Evolutionary conservation across 2,797 vertebrate genomes (phyloP).

Genomic region (Etheostoma nigrum): DNA sequence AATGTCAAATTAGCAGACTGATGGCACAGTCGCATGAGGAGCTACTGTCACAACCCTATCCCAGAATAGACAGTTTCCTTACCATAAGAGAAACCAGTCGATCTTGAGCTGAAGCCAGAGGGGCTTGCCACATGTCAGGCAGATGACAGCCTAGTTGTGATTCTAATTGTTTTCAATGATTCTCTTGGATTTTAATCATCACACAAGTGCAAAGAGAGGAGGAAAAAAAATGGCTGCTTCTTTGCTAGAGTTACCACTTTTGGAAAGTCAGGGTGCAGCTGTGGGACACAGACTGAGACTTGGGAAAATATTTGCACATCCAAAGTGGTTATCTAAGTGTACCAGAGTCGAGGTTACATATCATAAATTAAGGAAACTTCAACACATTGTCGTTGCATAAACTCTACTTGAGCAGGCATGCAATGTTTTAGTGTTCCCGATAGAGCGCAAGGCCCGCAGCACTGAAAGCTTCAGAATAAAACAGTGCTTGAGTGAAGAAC

Average conservation of each 20-base stretch:
- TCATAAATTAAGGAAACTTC: conserved; percentile 41
- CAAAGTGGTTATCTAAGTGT: conserved; percentile 48
- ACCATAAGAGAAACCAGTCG: conserved; percentile 60
- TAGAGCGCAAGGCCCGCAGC: conserved; percentile 25
- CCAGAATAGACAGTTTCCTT: conserved; percentile 71
- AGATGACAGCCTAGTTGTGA: conserved; percentile 76
- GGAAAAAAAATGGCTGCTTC: conserved; percentile 37
- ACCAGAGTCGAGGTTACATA: conserved; percentile 29
- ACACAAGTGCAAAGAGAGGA: conserved; percentile 40
- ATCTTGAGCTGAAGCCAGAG: conserved; percentile 55
- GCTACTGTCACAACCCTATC: conserved; percentile 47
- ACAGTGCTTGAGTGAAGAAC: conserved; percentile 2
- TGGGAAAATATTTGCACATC: conserved; percentile 49
- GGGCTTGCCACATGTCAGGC: conserved; percentile 64
- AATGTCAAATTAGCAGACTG: conserved; percentile 44
- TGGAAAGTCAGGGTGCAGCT: conserved; percentile 31
- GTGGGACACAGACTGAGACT: conserved; percentile 28
- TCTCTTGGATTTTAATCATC: conserved; percentile 71
- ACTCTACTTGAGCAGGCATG: conserved; percentile 36
- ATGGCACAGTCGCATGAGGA: conserved; percentile 32
- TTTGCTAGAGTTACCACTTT: conserved; percentile 49
- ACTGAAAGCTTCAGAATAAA: conserved; percentile 22
- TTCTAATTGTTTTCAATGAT: conserved; percentile 86
- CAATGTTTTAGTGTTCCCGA: conserved; percentile 29
- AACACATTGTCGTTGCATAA: conserved; percentile 31